Conservation (phyloP, 2,113 vertebrate species). For the Elephas maximus region DNA sequence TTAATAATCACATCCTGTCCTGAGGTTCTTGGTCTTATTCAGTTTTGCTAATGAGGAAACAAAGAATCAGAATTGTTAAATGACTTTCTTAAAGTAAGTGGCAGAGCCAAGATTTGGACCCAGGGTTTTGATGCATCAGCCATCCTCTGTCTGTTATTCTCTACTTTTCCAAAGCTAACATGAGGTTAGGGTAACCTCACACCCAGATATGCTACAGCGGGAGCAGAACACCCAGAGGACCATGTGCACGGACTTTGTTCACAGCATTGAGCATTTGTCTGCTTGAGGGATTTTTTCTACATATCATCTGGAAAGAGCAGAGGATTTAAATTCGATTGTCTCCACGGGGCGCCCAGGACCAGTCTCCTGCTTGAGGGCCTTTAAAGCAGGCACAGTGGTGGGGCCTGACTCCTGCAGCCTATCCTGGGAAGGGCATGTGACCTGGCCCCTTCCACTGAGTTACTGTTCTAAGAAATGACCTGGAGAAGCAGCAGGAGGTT, state of each 20-base stretch:
- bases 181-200: neutral
- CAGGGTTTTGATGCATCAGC: neutral
- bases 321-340: neutral
- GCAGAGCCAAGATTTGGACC: neutral
- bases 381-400: neutral
- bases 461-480: neutral
- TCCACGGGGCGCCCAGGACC: neutral
- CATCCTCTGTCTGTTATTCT: neutral
- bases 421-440: neutral
- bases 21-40: neutral
- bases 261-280: neutral
- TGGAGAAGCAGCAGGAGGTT: neutral
- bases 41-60: neutral
- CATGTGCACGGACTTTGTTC: neutral
- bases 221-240: neutral
- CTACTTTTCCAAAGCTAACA: neutral
- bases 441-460: neutral
- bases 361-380: neutral
- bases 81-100: neutral
- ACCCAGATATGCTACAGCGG: neutral
- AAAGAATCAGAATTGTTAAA: neutral
- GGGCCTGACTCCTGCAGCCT: fast-evolving
- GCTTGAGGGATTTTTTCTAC: neutral
- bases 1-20: neutral
- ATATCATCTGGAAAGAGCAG: neutral